phyloP scores from a whole-genome alignment of 2,888 invertebrate species.

The Barypeithes pellucidus region DNA sequence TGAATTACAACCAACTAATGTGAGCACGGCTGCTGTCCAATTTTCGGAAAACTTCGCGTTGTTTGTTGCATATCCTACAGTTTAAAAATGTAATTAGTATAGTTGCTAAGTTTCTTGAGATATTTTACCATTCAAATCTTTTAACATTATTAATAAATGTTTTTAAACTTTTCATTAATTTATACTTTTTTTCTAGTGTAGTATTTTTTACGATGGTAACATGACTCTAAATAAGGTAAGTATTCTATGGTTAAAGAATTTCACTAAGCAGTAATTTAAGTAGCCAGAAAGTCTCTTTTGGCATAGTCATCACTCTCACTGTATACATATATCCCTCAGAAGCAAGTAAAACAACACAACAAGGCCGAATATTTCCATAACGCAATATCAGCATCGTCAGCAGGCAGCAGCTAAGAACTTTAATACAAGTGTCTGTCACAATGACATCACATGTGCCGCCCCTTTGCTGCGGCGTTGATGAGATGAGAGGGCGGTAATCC shows the following conservation, averaged over 20 bases:
- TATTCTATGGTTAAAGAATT: too few species aligned
- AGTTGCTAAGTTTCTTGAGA: background rate
- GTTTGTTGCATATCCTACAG: background rate
- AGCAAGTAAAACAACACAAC: slow-evolving; percentile 16
- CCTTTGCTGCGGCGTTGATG: slow-evolving; percentile 34
- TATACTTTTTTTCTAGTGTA: too few species aligned
- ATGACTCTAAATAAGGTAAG: too few species aligned
- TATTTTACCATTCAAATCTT: too few species aligned
- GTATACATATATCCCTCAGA: slow-evolving; percentile 2
- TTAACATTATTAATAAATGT: too few species aligned
- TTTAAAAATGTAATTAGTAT: background rate
- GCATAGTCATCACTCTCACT: slow-evolving; percentile 26
- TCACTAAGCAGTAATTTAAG: too few species aligned
- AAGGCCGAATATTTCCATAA: slow-evolving; percentile 24
- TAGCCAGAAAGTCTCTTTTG: background rate
- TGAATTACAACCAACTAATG: background rate
- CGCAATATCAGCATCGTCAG: slow-evolving; percentile 27
- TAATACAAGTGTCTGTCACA: slow-evolving; percentile 39
- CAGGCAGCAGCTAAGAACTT: slow-evolving; percentile 32
- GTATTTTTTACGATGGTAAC: too few species aligned
- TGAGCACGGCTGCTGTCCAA: background rate
- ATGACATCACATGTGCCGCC: slow-evolving; percentile 39
- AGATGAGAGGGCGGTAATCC: slow-evolving; percentile 40
- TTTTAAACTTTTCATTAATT: too few species aligned
- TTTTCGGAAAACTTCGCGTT: background rate